phyloP scores from a whole-genome alignment of 92 coral and sea anemone species.

The Parazoanthus swiftii region DNA sequence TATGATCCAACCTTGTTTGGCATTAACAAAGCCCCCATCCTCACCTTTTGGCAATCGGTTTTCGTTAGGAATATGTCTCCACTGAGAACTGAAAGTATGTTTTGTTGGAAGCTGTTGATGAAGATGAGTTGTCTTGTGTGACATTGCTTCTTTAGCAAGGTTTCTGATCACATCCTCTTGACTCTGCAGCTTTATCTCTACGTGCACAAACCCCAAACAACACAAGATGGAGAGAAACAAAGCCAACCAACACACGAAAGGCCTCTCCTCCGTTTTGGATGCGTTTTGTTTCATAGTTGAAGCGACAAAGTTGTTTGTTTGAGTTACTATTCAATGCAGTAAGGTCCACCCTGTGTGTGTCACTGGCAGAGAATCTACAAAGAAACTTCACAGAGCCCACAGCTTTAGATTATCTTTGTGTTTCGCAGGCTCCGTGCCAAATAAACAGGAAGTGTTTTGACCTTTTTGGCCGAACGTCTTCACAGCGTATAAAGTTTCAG shows the following conservation, averaged over 20 bases:
- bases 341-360: too few species aligned
- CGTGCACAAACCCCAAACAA: slow-evolving; percentile 5
- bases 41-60: not conserved
- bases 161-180: not conserved
- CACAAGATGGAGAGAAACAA: slow-evolving; percentile 3
- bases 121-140: not conserved
- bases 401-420: not conserved
- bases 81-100: not conserved
- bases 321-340: too few species aligned
- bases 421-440: not conserved
- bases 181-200: slow-evolving; percentile 16
- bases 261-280: not conserved
- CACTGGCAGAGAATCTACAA: too few species aligned
- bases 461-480: not conserved
- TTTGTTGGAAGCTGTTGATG: not conserved
- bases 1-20: not conserved
- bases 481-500: not conserved
- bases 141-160: not conserved
- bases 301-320: not conserved
- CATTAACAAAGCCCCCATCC: not conserved
- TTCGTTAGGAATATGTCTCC: not conserved
- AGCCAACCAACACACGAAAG: not conserved
- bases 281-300: not conserved
- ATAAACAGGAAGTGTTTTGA: slow-evolving; percentile 6
- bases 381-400: not conserved